Evolutionary conservation across 2,113 vertebrate genomes (phyloP).

Genomic region (Semicossyphus pulcher): DNA sequence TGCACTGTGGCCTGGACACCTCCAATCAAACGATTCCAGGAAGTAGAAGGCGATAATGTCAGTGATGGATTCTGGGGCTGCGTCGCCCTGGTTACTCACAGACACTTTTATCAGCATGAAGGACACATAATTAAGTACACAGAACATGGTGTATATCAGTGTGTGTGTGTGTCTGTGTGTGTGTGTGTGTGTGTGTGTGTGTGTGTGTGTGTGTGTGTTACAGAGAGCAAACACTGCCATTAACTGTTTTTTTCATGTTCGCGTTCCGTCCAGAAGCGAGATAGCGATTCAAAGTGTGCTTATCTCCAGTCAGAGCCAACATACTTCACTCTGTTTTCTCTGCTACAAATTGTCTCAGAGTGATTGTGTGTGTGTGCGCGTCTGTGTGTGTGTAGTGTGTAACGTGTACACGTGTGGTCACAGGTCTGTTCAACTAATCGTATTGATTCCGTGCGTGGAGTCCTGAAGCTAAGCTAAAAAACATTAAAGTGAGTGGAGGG

Average conservation of each 20-base stretch:
- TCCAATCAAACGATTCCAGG: conserved; percentile 39
- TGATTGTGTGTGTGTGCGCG: conserved; percentile 9
- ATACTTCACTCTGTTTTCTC: conserved; percentile 18
- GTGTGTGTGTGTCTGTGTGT: conserved; percentile 7
- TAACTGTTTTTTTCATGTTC: conserved; percentile 20
- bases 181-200: not conserved
- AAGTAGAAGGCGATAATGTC: conserved; percentile 35
- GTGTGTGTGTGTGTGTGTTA: not conserved
- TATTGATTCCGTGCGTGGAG: conserved; percentile 38
- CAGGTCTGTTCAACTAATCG: conserved; percentile 16
- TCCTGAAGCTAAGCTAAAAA: conserved; percentile 34
- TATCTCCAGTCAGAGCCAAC: conserved; percentile 28
- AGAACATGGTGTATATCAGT: conserved; percentile 11
- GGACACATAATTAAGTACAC: conserved; percentile 51
- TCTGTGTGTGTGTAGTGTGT: conserved; percentile 6
- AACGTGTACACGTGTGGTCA: conserved; percentile 2
- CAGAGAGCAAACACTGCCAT: conserved; percentile 12
- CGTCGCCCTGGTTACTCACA: not conserved
- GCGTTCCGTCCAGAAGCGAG: not conserved
- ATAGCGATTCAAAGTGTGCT: conserved; percentile 38
- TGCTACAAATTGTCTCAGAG: not conserved
- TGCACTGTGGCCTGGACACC: conserved; percentile 24
- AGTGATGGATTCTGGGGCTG: conserved; percentile 48
- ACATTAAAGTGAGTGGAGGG: conserved; percentile 32
- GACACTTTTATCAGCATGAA: conserved; percentile 50